Base-by-base conservation (phyloP, 64 coral and sea anemone species). In the Trachythela sp. region DNA sequence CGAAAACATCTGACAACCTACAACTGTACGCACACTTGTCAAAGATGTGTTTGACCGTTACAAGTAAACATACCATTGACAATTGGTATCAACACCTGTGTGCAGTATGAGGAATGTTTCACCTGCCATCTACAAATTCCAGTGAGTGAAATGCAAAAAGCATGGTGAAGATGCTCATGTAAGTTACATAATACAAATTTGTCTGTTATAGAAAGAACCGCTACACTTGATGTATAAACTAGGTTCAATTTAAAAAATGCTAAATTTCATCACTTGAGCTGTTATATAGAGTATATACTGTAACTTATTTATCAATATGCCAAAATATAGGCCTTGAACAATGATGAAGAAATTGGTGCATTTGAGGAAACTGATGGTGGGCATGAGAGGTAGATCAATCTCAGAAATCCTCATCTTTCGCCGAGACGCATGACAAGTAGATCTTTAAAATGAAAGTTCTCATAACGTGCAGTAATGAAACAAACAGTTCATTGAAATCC, bases 11-110 rank as follows among this genome's bases (percentile, higher is more conserved):
- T 64, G 13, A 27, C 20, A 9, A n/a, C 22, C 77, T 88, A 29
- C 83, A 92, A 75, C 8, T 80, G 10, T 89, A 89, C 75, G 77
- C 71, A 54, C 34, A 48, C 10, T 48, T 89, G 48, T 45, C 39
- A 88, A 93, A 38, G 32, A 86, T 93, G 89, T 52, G 85, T 93
- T 54, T 83, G 68, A 33, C 92, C 92, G 20, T 39, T 89, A 10
- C 87, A 93, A 86, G 32, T 88, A 9, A 70, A 77, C 70, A 89
- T 93, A 32, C 31, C 88, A 18, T 36, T 89, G 18, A 77, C 27
- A 15, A 71, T 70, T 2, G 37, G 15, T 9, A n/a, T 85, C 30
- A 27, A 36, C 48, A 50, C 14, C 17, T 35, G n/a, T 24, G 83
- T 84, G 30, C 14, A 88, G 36, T 49, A 54, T 0, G 91, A 92